These are phyloP conservation scores for Venturia canescens DNA, from an alignment of 1,140 invertebrate species.

Conservation along the genomic window DNA sequence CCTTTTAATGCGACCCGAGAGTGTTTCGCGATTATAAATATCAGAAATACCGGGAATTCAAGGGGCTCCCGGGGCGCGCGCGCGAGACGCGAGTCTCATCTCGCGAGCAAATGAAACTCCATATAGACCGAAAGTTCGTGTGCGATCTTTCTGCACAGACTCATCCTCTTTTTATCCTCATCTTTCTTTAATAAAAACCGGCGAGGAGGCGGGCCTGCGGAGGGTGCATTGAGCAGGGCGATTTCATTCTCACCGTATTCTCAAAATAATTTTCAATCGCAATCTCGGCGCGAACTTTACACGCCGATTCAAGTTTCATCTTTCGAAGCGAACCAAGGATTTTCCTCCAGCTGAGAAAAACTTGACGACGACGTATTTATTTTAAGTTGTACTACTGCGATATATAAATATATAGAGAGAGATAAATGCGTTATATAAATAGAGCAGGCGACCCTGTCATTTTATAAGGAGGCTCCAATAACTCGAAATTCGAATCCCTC, in stretches of 20 bases:
- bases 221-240: too few species aligned
- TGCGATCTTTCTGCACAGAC: conserved; percentile 23
- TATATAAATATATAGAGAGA: conserved; percentile 2
- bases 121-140: conserved; percentile 22
- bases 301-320: neutral
- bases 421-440: neutral
- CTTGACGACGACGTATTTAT: neutral
- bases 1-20: conserved; percentile 74
- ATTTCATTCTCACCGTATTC: neutral
- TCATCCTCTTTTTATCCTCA: conserved; percentile 1
- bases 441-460: neutral
- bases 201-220: too few species aligned
- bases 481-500: conserved; percentile 24
- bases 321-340: too few species aligned
- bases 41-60: conserved; percentile 73
- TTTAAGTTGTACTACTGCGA: neutral
- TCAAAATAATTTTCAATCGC: neutral
- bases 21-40: conserved; percentile 76
- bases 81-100: conserved; percentile 33
- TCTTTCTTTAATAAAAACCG: conserved; percentile 7
- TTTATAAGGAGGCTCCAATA: neutral
- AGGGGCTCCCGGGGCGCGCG: conserved; percentile 50
- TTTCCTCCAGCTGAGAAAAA: too few species aligned
- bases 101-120: conserved; percentile 38
- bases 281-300: neutral